A percentile compares a stretch with the other conserved stretches of the same genome.
Evolutionary conservation across 2,888 invertebrate species (phyloP).

Genomic region (Acleris cristana): DNA sequence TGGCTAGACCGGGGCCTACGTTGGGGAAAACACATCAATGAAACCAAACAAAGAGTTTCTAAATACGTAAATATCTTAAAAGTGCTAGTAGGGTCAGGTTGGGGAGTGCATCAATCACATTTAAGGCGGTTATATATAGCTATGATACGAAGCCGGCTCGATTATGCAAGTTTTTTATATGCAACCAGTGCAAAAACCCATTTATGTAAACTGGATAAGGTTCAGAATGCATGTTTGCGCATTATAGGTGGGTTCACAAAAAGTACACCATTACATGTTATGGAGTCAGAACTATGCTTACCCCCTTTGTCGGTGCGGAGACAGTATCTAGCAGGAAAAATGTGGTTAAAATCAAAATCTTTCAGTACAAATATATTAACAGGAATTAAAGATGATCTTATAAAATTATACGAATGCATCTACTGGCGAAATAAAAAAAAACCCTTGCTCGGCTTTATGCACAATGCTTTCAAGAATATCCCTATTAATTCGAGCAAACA

Average conservation of each 20-base stretch:
- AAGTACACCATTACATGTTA: conserved; percentile 5
- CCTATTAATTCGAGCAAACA: background rate
- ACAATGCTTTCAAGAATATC: background rate
- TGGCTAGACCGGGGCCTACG: conserved; percentile 1
- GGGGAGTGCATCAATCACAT: background rate
- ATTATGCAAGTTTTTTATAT: background rate
- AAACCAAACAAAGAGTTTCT: background rate
- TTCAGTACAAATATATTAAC: background rate
- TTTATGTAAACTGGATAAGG: background rate
- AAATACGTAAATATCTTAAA: conserved; percentile 1
- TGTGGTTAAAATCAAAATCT: conserved; percentile 1
- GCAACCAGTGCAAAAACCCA: background rate
- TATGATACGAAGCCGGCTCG: conserved; percentile 1
- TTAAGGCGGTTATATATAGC: background rate
- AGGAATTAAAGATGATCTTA: background rate
- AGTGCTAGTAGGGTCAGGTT: background rate
- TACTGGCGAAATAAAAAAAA: background rate
- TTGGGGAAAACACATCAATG: conserved; percentile 6
- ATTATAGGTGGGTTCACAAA: conserved; percentile 5
- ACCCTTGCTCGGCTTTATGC: background rate
- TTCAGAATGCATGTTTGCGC: background rate
- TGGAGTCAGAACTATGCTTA: background rate
- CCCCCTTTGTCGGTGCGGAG: background rate
- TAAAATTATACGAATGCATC: too few species aligned
- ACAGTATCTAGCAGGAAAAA: background rate